phyloP scores from a whole-genome alignment of 2,113 vertebrate genomes.

The Neofelis nebulosa region DNA sequence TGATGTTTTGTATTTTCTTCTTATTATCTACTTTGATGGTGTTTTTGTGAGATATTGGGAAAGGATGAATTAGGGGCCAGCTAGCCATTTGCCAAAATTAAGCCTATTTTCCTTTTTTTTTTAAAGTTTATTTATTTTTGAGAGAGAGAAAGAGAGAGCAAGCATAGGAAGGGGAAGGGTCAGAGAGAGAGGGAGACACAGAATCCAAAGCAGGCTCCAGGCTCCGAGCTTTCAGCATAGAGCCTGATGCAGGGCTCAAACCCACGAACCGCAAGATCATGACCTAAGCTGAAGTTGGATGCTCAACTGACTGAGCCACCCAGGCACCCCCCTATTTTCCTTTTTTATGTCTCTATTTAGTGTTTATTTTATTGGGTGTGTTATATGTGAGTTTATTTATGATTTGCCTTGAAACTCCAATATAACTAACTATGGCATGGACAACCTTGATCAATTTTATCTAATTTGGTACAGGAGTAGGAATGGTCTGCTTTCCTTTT shows the following conservation, averaged over 20 bases:
- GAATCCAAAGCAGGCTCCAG: too few species aligned
- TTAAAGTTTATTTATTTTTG: too few species aligned
- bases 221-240: too few species aligned
- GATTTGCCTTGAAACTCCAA: background rate
- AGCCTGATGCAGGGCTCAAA: too few species aligned
- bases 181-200: too few species aligned
- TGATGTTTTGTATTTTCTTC: background rate
- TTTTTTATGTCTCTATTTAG: background rate
- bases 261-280: too few species aligned
- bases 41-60: background rate
- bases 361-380: background rate
- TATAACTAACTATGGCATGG: background rate
- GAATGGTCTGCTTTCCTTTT: background rate
- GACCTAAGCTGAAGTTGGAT: too few species aligned
- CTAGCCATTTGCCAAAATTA: background rate
- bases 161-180: too few species aligned
- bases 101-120: background rate
- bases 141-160: too few species aligned
- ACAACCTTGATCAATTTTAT: background rate
- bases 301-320: too few species aligned
- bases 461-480: background rate
- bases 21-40: background rate
- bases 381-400: background rate
- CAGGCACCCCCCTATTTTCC: too few species aligned
- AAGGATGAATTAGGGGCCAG: background rate